Percentiles rank a stretch among this genome's conserved stretches.
Conservation (phyloP, 2,113 vertebrate genomes). For the Apus apus region DNA sequence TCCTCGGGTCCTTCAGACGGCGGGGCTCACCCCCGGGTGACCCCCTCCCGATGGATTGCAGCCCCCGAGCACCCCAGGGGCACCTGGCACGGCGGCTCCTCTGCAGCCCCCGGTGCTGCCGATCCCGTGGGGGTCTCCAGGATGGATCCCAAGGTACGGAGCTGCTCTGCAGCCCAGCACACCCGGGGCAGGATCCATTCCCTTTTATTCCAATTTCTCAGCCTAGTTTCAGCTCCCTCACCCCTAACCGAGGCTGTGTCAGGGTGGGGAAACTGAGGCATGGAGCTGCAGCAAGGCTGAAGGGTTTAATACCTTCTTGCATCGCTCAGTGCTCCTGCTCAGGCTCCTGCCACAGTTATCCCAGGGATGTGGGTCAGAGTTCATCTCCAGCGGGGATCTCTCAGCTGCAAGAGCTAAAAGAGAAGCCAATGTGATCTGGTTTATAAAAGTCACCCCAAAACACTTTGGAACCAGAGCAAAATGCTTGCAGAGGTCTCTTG, state of each 20-base stretch:
- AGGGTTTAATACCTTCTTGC: not conserved
- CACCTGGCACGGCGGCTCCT: accelerated
- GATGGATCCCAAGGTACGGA: not conserved
- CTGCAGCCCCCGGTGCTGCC: not conserved
- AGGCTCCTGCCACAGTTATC: not conserved
- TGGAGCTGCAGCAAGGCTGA: not conserved
- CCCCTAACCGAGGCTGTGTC: not conserved
- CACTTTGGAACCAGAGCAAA: not conserved
- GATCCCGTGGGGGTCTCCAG: accelerated
- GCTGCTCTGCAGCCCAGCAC: not conserved
- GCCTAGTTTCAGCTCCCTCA: not conserved
- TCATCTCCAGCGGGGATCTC: not conserved
- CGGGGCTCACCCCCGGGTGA: not conserved
- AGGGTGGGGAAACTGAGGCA: not conserved
- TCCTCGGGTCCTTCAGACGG: not conserved
- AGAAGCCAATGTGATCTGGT: not conserved
- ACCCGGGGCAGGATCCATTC: not conserved
- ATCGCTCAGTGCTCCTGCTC: not conserved
- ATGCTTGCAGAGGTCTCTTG: not conserved
- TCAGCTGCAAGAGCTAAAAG: not conserved
- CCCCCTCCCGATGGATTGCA: not conserved
- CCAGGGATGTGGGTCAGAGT: accelerated
- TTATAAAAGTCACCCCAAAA: not conserved
- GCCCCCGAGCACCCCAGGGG: not conserved
- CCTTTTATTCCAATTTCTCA: not conserved